Base-by-base conservation (phyloP, 2,888 invertebrate genomes). In the Aradus depressus region DNA sequence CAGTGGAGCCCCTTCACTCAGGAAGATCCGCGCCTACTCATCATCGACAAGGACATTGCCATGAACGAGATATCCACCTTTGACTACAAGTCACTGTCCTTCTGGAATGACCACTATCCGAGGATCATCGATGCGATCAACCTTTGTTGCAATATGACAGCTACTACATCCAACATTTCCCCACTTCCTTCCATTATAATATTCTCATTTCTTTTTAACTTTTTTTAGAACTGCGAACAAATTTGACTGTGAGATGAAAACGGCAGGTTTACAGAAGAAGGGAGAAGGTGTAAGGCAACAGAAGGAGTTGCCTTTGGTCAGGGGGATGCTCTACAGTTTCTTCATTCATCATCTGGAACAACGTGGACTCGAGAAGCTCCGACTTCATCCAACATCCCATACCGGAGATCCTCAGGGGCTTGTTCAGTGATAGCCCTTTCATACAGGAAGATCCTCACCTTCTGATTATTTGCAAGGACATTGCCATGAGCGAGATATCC, bases 71-170 rank as follows among this genome's bases (percentile, higher is more conserved):
- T 76, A 0, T 71, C 70, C 2, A 75, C 72, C 25, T 72, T 86
- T 25, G 82, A 86, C 67, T 84, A 84, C 62, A 82, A 81, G 62
- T 79, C 83, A 19, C 76, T 86, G 57, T 79, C 81, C 56, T 88
- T 88, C 68, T 88, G 88, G 88, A 84, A 85, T 60, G 79, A 82
- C 55, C 85, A 85, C 65, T 88, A 84, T 64, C 87, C 87, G 0
- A 80, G 76, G 67, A 77, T 87, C 34, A 68, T 84, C 10, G 76
- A 78, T 61, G 77, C 82, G 55, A 80, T 84, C 1, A 78, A 77
- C 3, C 78, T 79, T 62, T 87, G 87, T 64, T 88, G 87, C 62
- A 47, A 38, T 37, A n/a, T n/a, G n/a, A n/a, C n/a, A n/a, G n/a
- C n/a, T n/a, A n/a, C n/a, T n/a, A n/a, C n/a, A n/a, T n/a, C n/a